phyloP scores from a whole-genome alignment of 2,797 vertebrate species.

The Tokudaia tokunoshimensis region DNA sequence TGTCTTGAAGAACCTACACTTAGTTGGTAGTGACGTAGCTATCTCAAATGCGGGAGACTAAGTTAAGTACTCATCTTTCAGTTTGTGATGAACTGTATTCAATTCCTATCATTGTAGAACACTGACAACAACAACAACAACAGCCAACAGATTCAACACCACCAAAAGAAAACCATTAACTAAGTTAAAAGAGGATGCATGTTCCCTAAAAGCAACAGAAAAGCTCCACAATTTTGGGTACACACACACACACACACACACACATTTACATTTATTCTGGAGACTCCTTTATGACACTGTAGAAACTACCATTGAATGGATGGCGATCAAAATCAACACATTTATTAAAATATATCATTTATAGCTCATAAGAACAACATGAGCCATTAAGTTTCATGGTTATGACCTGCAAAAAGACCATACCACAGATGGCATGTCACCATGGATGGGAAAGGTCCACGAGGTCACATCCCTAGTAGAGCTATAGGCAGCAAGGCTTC shows the following conservation, averaged over 20 bases:
- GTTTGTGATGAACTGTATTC: background rate
- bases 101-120: background rate
- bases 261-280: background rate
- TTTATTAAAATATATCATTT: constrained; percentile 15
- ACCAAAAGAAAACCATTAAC: background rate
- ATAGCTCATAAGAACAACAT: background rate
- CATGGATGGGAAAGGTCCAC: background rate
- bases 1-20: background rate
- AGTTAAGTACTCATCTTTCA: background rate
- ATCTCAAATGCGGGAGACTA: background rate
- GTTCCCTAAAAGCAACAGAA: background rate
- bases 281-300: background rate
- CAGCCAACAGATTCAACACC: background rate
- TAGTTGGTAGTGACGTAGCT: background rate
- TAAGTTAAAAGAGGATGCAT: background rate
- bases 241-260: too few species aligned
- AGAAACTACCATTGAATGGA: constrained; percentile 14
- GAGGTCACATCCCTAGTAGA: background rate
- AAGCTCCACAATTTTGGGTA: background rate
- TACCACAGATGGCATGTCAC: background rate
- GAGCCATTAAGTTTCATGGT: background rate
- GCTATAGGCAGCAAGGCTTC: background rate
- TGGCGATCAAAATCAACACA: background rate
- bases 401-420: background rate
- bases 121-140: background rate